phyloP scores from a whole-genome alignment of 1,140 invertebrate genomes.

The Phymorhynchus buccinoides region DNA sequence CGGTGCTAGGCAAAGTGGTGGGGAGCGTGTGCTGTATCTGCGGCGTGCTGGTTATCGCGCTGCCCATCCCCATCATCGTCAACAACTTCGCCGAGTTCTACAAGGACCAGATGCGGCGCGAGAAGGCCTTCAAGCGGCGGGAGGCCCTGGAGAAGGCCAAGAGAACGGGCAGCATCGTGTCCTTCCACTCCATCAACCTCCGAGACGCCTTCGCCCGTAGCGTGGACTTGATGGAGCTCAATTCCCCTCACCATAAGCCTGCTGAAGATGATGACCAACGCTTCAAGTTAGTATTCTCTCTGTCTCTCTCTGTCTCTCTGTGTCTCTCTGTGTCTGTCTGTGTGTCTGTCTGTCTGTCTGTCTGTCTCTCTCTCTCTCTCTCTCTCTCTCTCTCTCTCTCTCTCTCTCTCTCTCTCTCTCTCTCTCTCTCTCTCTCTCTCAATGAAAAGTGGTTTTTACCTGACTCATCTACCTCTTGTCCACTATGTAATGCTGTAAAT shows the following conservation, averaged over 20 bases:
- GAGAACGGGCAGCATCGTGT: constrained; percentile 96
- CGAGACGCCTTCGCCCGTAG: constrained; percentile 97
- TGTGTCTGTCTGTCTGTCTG: no score
- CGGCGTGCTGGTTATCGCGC: constrained; percentile 99
- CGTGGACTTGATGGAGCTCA: constrained; percentile 97
- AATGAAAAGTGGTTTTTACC: no score
- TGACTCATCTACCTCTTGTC: no score
- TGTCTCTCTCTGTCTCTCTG: no score
- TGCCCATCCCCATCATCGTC: constrained; percentile 87
- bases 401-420: no score
- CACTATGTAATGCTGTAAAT: no score
- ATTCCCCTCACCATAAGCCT: constrained; percentile 52
- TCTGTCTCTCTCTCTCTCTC: no score
- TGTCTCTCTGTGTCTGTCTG: no score
- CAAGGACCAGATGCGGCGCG: constrained; percentile 99
- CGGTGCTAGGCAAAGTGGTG: constrained; percentile 71
- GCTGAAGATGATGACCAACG: no score
- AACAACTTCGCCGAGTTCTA: constrained; percentile 89
- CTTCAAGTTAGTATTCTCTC: no score
- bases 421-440: no score
- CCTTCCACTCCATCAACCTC: constrained; percentile 97
- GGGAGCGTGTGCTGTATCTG: constrained; percentile 90
- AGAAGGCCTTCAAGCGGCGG: constrained; percentile 96
- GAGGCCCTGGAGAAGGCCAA: constrained; percentile 93
- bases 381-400: no score